These are phyloP conservation scores for Pseudomugil tenellus DNA, from an alignment of 2,797 vertebrate genomes.

Conservation along the genomic window DNA sequence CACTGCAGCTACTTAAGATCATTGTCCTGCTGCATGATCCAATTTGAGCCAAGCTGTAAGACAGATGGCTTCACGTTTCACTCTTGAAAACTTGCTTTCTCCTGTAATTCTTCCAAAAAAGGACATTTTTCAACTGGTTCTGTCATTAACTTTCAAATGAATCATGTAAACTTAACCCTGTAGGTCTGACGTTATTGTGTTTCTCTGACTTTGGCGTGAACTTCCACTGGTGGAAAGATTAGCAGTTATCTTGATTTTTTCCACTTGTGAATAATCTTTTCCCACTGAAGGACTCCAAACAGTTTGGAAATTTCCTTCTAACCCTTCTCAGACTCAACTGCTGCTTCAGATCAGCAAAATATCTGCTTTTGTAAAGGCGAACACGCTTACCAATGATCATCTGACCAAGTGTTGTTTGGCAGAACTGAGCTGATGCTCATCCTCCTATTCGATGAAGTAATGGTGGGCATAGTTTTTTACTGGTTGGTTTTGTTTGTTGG, in stretches of 20 bases:
- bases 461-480: not conserved
- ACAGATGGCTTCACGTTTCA: constrained; percentile 1
- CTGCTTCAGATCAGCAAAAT: not conserved
- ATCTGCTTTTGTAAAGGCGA: not conserved
- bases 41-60: not conserved
- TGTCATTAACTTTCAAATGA: no score
- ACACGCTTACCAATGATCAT: not conserved
- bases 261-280: not conserved
- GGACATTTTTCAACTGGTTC: no score
- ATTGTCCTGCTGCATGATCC: not conserved
- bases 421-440: not conserved
- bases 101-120: no score
- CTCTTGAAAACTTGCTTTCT: not conserved
- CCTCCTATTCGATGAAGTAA: not conserved
- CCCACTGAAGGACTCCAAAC: not conserved
- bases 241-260: not conserved
- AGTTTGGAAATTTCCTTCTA: not conserved
- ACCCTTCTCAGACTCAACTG: not conserved
- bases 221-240: not conserved
- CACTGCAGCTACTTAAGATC: not conserved
- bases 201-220: no score
- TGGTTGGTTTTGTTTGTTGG: not conserved
- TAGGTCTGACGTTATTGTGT: not conserved
- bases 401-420: not conserved
- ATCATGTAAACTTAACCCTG: no score